Base-by-base conservation (phyloP, 2,797 vertebrate genomes). In the Gymnodraco acuticeps region DNA sequence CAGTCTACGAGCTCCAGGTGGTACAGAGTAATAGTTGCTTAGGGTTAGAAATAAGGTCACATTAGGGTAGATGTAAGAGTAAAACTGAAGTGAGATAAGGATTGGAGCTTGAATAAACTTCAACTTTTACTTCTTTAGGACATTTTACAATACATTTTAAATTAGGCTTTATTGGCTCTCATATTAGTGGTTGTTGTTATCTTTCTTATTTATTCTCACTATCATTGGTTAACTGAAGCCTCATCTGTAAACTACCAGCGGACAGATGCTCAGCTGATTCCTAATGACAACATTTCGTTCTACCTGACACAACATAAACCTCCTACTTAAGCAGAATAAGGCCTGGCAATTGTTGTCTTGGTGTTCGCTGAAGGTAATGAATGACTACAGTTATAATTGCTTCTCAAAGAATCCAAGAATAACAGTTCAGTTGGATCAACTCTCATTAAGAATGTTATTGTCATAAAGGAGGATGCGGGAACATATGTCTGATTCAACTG, bases 11-110 rank as follows among this genome's bases (percentile, higher is more conserved):
- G 11, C 17, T 47, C 15, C 52, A 58, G 42, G 23, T 62, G 5
- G 54, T 23, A 4, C 4, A 33, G 38, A 55, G 2, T 1, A 12
- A 53, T 31, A 15, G 63, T 14, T 13, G 42, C 27, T 66, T 51
- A 64, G 20, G 56, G 64, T 58, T 45, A 41, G 41, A 70, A 48
- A 64, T 43, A 3, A 68, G 61, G 20, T 59, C 27, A 61, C 19
- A 31, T 48, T 27, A 51, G 11, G n/a, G 17, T 2, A 47, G 15
- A 75, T 43, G 15, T 17, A 42, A 12, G 23, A 17, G 10, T 52
- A 64, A 41, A 69, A 23, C 60, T 14, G 7, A 64, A 27, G 14
- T 20, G 41, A 33, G 42, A 23, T 12, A 13, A 53, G 4, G 14
- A 53, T 68, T 6, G 23, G 15, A 20, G 17, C 2, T 50, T 50